A percentile compares a stretch with the other conserved stretches of the same genome.
These are phyloP conservation scores for Natator depressus DNA, from an alignment of 2,113 vertebrate genomes.

Conservation along the genomic window DNA sequence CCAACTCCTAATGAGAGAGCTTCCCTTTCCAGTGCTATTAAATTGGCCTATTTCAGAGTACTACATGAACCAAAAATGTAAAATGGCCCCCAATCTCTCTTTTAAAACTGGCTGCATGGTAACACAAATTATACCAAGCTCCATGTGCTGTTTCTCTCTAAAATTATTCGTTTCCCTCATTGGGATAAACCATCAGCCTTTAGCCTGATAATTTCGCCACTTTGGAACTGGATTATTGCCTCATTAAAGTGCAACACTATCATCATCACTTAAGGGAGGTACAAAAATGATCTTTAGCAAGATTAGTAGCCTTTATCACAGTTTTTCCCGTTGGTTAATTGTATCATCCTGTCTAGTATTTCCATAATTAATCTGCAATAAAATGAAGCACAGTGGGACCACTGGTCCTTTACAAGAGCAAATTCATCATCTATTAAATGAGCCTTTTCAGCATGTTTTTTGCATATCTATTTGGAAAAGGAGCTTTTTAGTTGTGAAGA, in stretches of 20 bases:
- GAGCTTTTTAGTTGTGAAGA: not conserved
- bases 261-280: not conserved
- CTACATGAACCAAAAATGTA: not conserved
- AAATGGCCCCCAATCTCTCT: not conserved
- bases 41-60: not conserved
- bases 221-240: slow-evolving; percentile 11
- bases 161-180: not conserved
- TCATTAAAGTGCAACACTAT: not conserved
- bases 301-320: not conserved
- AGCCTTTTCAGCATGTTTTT: not conserved
- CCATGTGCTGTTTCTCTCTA: not conserved
- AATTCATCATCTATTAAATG: not conserved
- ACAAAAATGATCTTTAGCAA: not conserved
- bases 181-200: not conserved
- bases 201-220: not conserved
- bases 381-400: not conserved
- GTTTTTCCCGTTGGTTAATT: not conserved
- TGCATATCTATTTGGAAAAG: not conserved
- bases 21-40: not conserved
- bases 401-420: not conserved
- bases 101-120: not conserved
- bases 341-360: not conserved
- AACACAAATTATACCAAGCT: not conserved
- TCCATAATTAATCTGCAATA: slow-evolving; percentile 9
- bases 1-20: not conserved